phyloP scores from a whole-genome alignment of 2,797 vertebrate genomes.

The Artibeus lituratus region DNA sequence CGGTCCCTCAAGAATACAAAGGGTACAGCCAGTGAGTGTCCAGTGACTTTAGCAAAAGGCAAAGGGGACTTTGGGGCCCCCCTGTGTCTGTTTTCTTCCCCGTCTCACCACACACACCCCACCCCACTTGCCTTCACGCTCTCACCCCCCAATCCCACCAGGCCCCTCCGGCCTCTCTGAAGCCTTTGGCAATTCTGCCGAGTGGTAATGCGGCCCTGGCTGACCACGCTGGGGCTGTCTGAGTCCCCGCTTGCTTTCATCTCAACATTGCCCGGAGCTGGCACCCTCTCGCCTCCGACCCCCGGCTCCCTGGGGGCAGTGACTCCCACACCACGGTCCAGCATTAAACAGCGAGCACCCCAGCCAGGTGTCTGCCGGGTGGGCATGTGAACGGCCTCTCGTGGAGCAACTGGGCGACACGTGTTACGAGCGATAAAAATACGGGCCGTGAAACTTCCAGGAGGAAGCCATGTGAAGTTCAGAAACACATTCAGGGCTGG shows the following conservation, averaged over 20 bases:
- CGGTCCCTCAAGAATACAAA: not conserved
- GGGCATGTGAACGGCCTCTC: not conserved
- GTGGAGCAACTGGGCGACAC: conserved; percentile 28
- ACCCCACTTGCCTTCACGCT: not conserved
- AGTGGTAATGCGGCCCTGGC: not conserved
- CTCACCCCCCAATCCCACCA: no score
- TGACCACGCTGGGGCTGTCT: not conserved
- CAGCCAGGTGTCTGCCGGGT: not conserved
- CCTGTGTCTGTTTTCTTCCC: not conserved
- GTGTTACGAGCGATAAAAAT: conserved; percentile 28
- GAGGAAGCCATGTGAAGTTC: conserved; percentile 44
- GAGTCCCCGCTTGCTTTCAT: no score
- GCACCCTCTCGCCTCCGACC: not conserved
- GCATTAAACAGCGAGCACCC: conserved; percentile 59
- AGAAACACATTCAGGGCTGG: not conserved
- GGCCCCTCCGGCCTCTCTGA: no score
- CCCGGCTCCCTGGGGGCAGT: not conserved
- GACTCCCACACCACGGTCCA: not conserved
- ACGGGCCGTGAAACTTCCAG: conserved; percentile 53
- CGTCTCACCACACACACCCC: no score
- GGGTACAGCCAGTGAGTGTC: not conserved
- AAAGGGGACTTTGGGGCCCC: not conserved
- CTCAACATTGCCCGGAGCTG: not conserved
- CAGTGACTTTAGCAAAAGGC: not conserved
- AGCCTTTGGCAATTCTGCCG: not conserved